phyloP scores from a whole-genome alignment of 2,797 vertebrate genomes.

The Trematomus bernacchii region DNA sequence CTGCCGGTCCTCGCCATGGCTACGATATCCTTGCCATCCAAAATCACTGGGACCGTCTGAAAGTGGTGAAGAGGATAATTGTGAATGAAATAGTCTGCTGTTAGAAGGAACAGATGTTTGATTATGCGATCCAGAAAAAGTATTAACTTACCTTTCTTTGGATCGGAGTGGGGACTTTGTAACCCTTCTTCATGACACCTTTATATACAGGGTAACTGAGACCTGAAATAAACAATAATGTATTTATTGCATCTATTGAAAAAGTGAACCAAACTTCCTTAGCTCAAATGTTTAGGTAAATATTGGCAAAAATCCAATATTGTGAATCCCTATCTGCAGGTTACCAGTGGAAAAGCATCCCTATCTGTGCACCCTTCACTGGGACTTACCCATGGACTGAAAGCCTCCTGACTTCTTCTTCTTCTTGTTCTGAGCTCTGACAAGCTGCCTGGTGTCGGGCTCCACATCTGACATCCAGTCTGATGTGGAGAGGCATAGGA shows the following conservation, averaged over 20 bases:
- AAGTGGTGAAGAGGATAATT: neutral
- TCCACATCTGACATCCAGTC: slow-evolving; percentile 90
- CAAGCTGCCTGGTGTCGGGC: slow-evolving; percentile 90
- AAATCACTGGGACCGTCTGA: slow-evolving; percentile 92
- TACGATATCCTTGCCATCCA: slow-evolving; percentile 95
- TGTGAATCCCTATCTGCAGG: neutral
- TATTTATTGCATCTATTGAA: neutral
- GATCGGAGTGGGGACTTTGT: slow-evolving; percentile 98
- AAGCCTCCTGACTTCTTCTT: slow-evolving; percentile 99
- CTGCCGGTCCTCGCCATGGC: slow-evolving; percentile 98
- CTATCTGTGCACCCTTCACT: neutral
- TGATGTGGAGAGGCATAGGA: slow-evolving; percentile 78
- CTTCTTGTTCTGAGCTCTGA: slow-evolving; percentile 97
- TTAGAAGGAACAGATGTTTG: neutral
- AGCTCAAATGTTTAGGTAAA: neutral
- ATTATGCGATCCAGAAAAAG: neutral
- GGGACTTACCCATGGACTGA: slow-evolving; percentile 95
- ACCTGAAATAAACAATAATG: slow-evolving; percentile 80
- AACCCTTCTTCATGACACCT: slow-evolving; percentile 97
- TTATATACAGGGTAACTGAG: slow-evolving; percentile 95
- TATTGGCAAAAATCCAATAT: no score
- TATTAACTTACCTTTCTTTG: slow-evolving; percentile 91
- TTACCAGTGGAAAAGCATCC: neutral
- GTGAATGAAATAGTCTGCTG: neutral
- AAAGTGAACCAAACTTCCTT: neutral